These are phyloP conservation scores for Diarsia mendica DNA, from an alignment of 2,888 invertebrate species.

Conservation along the genomic window DNA sequence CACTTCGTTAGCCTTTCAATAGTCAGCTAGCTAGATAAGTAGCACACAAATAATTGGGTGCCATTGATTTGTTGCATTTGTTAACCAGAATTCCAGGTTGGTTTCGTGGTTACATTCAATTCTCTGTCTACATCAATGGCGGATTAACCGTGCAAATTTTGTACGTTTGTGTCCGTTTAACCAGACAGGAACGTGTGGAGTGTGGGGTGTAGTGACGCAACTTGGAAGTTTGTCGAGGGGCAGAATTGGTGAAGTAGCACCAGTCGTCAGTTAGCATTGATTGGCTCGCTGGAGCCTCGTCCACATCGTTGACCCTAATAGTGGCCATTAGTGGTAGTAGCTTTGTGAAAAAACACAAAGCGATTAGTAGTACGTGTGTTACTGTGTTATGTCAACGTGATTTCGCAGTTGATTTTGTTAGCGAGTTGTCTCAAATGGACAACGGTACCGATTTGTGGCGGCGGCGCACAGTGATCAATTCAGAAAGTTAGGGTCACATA, in stretches of 20 bases:
- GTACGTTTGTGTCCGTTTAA: constrained; percentile 22
- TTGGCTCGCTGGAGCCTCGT: constrained; percentile 66
- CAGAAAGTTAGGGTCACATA: no score
- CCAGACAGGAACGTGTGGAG: constrained; percentile 16
- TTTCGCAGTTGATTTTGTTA: constrained; percentile 33
- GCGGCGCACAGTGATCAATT: not conserved
- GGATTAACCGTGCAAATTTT: constrained; percentile 23
- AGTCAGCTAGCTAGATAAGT: constrained; percentile 18
- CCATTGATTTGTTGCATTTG: constrained; percentile 28
- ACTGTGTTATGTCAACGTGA: constrained; percentile 31
- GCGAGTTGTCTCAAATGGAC: constrained; percentile 13
- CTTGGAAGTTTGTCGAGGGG: constrained; percentile 43
- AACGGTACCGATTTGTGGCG: constrained; percentile 9
- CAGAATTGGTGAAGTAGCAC: constrained; percentile 58
- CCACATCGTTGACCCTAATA: constrained; percentile 72
- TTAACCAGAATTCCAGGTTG: constrained; percentile 21
- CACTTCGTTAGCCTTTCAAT: constrained; percentile 24
- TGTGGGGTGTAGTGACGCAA: constrained; percentile 31
- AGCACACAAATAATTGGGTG: constrained; percentile 42
- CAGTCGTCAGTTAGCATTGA: constrained; percentile 67
- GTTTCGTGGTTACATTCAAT: constrained; percentile 23
- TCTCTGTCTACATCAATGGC: constrained; percentile 4
- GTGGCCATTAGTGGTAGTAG: constrained; percentile 63
- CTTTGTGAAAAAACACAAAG: constrained; percentile 66
- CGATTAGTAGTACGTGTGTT: constrained; percentile 42